These are phyloP conservation scores for Aplysina aerophoba DNA, from an alignment of 37 sponge, comb jelly and placozoan species.

Conservation along the genomic window DNA sequence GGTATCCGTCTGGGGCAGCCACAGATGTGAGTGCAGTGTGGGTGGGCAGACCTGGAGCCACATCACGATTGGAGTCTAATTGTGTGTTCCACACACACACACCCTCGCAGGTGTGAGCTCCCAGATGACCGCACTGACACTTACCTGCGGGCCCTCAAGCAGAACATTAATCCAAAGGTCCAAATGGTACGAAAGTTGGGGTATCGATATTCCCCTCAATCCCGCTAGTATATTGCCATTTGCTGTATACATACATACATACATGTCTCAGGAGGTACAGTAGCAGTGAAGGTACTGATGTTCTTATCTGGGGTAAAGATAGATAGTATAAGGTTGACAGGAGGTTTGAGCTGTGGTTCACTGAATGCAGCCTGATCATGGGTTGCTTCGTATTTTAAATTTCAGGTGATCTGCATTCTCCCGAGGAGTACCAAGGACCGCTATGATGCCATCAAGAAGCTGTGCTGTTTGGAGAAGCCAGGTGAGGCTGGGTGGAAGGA, in stretches of 20 bases:
- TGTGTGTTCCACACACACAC: too few relatives aligned
- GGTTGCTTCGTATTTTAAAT: too few relatives aligned
- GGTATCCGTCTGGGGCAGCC: slow-evolving; percentile 65
- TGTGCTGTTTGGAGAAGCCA: slow-evolving; percentile 83
- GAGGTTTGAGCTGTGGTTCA: too few relatives aligned
- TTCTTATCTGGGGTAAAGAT: too few relatives aligned
- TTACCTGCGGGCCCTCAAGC: slow-evolving; percentile 51
- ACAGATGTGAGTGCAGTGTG: slow-evolving; percentile 23
- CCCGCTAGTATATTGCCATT: too few relatives aligned
- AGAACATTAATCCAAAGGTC: slow-evolving; percentile 16
- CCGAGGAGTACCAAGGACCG: slow-evolving; percentile 90
- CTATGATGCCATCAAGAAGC: slow-evolving; percentile 95
- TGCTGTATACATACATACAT: too few relatives aligned
- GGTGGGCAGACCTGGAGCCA: too few relatives aligned
- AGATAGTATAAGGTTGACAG: too few relatives aligned
- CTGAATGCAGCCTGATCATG: too few relatives aligned
- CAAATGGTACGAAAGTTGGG: slow-evolving; percentile 49
- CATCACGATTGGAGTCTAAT: not conserved
- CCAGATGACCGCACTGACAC: slow-evolving; percentile 82
- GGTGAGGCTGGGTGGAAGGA: slow-evolving; percentile 28
- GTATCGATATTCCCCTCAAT: not conserved
- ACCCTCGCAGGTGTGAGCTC: slow-evolving; percentile 35
- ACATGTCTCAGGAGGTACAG: too few relatives aligned
- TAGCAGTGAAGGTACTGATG: too few relatives aligned
- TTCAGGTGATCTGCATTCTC: slow-evolving; percentile 81